Evolutionary conservation across 2,797 vertebrate species (phyloP), one percentile per base, ranked within the genome.

Genomic region (Kryptopterus vitreolus): DNA sequence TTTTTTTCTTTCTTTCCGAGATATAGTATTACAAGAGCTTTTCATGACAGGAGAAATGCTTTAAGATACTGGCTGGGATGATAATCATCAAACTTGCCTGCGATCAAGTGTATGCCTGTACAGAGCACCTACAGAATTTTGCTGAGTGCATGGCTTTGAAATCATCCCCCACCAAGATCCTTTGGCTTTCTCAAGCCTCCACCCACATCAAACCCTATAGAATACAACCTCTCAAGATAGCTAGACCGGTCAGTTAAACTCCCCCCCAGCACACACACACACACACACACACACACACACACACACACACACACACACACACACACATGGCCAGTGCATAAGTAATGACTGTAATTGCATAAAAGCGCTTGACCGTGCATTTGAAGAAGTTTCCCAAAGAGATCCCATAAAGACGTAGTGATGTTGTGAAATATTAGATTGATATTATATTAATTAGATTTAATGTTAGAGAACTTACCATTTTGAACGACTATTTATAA

Each of bases 11-110:
- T n/a, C n/a, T n/a, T n/a, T n/a, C n/a, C 38, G 58, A 78, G 80
- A 82, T 82, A 72, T 78, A 78, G 59, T 78, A 58, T 82, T 77
- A 38, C 62, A 24, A 33, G 26, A 22, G 53, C 73, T 81, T 86
- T 81, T 79, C 83, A 83, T 50, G 31, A 79, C 74, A 80, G 73
- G 77, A 71, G 73, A 87, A 88, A 79, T 83, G 83, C 66, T 86
- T 80, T 31, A 80, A 85, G 75, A 78, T 85, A 80, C 80, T 85
- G 61, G 83, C 68, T 80, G 68, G 66, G 83, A 86, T 31, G 76
- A 86, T 86, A 85, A 90, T 91, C 80, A 15, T 77, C 80, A 78
- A 83, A 90, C 88, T 88, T 81, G 83, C 88, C 86, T 86, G 81
- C 85, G 78, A 75, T 89, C 85, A 86, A 86, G 87, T 87, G 85